Conservation (phyloP, 2,113 vertebrate species). For the Rhinopomastus cyanomelas region DNA sequence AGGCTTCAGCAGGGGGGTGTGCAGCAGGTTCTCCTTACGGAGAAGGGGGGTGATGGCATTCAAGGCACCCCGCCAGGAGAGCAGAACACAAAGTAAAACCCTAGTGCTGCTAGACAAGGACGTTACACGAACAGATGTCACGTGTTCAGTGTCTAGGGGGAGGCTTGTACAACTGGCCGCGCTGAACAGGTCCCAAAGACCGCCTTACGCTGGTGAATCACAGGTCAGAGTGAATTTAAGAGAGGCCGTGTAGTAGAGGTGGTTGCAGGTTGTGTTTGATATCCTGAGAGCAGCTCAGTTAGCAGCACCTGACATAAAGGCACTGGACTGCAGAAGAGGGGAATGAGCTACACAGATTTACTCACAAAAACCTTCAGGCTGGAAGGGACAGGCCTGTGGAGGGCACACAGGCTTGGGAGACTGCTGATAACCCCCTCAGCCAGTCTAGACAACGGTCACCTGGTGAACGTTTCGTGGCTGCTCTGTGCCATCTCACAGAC, state of each 20-base stretch:
- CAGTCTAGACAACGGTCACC: not conserved
- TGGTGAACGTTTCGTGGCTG: not conserved
- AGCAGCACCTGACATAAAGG: not conserved
- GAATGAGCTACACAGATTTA: not conserved
- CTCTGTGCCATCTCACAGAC: not conserved
- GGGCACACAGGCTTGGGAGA: no score
- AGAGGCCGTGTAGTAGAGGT: not conserved
- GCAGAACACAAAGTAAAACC: not conserved
- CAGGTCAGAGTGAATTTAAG: rapidly evolving
- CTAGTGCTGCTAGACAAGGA: not conserved
- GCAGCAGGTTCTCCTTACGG: no score
- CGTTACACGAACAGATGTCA: not conserved
- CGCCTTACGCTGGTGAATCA: not conserved
- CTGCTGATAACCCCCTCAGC: not conserved
- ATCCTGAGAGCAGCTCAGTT: not conserved
- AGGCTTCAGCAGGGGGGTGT: not conserved
- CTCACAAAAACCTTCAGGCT: not conserved
- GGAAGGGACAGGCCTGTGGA: not conserved
- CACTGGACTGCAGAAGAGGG: not conserved
- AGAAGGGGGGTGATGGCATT: no score
- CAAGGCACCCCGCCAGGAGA: not conserved
- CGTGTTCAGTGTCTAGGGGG: no score
- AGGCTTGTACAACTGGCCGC: not conserved
- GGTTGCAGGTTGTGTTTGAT: not conserved
- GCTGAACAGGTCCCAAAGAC: not conserved